Conservation (phyloP, 2,888 invertebrate species). For the Strigamia transsilvanica region DNA sequence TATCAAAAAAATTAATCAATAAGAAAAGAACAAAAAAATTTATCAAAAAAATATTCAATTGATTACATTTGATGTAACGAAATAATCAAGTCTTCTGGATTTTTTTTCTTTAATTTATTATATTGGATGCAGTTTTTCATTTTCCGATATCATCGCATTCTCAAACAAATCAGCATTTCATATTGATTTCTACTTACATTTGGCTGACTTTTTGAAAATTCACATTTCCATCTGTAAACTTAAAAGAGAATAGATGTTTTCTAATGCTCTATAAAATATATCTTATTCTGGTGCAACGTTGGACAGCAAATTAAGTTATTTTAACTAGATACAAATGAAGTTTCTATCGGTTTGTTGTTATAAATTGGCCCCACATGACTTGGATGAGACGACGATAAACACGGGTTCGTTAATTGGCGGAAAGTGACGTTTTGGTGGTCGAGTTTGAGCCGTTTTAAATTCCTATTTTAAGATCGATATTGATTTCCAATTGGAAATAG, state of each 20-base stretch:
- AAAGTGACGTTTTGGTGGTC: constrained; percentile 15
- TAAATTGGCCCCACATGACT: constrained; percentile 24
- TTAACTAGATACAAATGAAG: neutral
- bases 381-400: constrained; percentile 14
- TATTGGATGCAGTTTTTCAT: neutral
- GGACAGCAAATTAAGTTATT: neutral
- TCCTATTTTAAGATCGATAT: constrained; percentile 32
- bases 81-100: neutral
- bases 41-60: neutral
- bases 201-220: neutral
- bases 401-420: constrained; percentile 5
- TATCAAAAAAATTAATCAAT: neutral
- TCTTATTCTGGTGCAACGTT: neutral
- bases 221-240: neutral
- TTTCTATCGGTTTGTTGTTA: constrained; percentile 27
- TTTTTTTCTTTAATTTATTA: neutral
- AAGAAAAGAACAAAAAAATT: neutral
- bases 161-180: constrained; percentile 24
- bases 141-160: constrained; percentile 1
- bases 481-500: constrained; percentile 26
- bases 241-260: neutral
- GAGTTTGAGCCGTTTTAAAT: constrained; percentile 13
- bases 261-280: neutral
- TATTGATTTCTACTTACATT: constrained; percentile 22
- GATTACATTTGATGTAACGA: neutral